phyloP scores from a whole-genome alignment of 2,797 vertebrate species.

The Eospalax fontanierii region DNA sequence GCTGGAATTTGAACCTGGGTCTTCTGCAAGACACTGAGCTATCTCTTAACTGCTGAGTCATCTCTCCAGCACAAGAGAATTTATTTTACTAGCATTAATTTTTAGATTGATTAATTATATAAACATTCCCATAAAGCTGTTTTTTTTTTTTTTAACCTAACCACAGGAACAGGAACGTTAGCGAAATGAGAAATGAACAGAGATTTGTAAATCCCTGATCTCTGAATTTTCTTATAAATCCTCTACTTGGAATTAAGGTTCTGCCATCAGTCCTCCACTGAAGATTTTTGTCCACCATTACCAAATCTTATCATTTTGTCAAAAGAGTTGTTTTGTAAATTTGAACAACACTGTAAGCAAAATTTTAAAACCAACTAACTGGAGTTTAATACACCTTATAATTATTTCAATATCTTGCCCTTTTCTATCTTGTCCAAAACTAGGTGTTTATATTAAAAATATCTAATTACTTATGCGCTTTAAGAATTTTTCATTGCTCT shows the following conservation, averaged over 20 bases:
- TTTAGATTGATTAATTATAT: neutral
- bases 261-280: neutral
- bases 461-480: neutral
- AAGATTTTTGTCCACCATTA: neutral
- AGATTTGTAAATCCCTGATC: neutral
- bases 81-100: neutral
- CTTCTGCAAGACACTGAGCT: no score
- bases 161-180: neutral
- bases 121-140: neutral
- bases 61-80: no score
- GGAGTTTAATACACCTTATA: neutral
- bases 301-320: neutral
- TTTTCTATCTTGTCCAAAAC: neutral
- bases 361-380: neutral
- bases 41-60: no score
- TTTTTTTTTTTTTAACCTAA: conserved; percentile 9
- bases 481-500: neutral
- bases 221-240: neutral
- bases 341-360: neutral
- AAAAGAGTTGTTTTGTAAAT: neutral
- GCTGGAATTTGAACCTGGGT: no score
- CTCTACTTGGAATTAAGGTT: neutral
- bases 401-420: neutral
- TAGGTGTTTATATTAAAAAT: neutral
- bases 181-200: neutral